A percentile compares a stretch with the other conserved stretches of the same genome.
phyloP scores from a whole-genome alignment of 1,140 invertebrate species.

The Nasonia vitripennis region DNA sequence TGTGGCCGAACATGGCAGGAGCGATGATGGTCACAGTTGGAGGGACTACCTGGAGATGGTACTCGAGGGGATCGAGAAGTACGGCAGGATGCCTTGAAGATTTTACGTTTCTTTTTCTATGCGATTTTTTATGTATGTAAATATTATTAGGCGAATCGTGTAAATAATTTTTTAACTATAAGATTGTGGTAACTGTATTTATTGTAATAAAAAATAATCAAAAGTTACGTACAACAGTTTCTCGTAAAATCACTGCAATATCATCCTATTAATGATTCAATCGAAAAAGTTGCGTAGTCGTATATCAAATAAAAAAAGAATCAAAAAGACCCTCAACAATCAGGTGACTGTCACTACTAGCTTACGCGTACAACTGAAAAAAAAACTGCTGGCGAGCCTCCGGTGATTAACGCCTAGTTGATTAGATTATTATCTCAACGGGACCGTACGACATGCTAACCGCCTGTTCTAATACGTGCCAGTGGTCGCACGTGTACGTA shows the following conservation, averaged over 20 bases:
- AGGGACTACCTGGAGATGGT: slow-evolving; percentile 57
- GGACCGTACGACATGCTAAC: slow-evolving; percentile 57
- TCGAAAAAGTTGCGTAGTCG: too few relatives aligned
- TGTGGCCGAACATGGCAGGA: slow-evolving; percentile 41
- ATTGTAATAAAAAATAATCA: too few relatives aligned
- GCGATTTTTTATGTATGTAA: too few relatives aligned
- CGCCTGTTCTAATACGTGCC: slow-evolving; percentile 52
- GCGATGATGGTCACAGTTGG: slow-evolving; percentile 53
- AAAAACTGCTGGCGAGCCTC: background rate
- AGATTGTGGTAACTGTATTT: too few relatives aligned
- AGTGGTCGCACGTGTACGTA: background rate
- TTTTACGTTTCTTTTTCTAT: background rate
- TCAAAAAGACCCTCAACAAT: too few relatives aligned
- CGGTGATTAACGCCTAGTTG: slow-evolving; percentile 29
- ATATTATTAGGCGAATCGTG: background rate
- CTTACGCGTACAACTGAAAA: too few relatives aligned
- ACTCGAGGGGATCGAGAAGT: slow-evolving; percentile 62
- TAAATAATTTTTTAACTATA: background rate
- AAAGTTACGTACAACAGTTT: too few relatives aligned
- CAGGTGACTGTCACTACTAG: too few relatives aligned
- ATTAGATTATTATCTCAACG: slow-evolving; percentile 64
- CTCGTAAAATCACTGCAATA: too few relatives aligned
- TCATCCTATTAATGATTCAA: too few relatives aligned
- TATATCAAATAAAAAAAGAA: too few relatives aligned
- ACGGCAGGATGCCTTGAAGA: slow-evolving; percentile 51